phyloP scores from a whole-genome alignment of 2,113 vertebrate species.

The Phycodurus eques region DNA sequence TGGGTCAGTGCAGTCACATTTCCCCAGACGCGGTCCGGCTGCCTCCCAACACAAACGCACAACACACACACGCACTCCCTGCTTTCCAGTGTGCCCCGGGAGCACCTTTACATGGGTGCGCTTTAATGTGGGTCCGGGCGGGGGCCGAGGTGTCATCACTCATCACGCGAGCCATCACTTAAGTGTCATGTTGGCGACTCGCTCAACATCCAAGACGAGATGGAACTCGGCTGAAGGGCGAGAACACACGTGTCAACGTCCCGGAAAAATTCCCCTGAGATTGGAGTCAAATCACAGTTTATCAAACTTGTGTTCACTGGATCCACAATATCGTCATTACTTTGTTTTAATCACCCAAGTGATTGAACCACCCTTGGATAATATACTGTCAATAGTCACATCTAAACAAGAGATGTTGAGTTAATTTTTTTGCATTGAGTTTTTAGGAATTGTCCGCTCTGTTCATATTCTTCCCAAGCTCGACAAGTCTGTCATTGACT shows the following conservation, averaged over 20 bases:
- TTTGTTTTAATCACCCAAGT: background rate
- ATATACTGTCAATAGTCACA: background rate
- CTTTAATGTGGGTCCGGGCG: background rate
- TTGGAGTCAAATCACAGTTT: background rate
- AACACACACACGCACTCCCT: background rate
- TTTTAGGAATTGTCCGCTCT: too few species aligned
- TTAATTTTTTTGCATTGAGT: too few species aligned
- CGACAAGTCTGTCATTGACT: too few species aligned
- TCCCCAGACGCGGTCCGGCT: slow-evolving; percentile 53
- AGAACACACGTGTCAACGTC: background rate
- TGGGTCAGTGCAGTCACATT: slow-evolving; percentile 54
- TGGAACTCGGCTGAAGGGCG: background rate
- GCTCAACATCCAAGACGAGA: background rate
- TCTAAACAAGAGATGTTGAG: too few species aligned
- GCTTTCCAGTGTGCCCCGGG: slow-evolving; percentile 11
- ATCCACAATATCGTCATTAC: background rate
- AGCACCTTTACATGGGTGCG: background rate
- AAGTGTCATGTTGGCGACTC: background rate
- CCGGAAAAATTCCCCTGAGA: background rate
- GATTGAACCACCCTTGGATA: background rate
- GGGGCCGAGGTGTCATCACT: background rate
- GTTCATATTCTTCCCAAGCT: too few species aligned
- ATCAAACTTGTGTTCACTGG: too few species aligned
- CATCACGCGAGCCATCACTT: background rate
- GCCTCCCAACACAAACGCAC: background rate